These are phyloP conservation scores for Trididemnum miniatum DNA, from an alignment of 23 tunicate genomes.

Conservation along the genomic window DNA sequence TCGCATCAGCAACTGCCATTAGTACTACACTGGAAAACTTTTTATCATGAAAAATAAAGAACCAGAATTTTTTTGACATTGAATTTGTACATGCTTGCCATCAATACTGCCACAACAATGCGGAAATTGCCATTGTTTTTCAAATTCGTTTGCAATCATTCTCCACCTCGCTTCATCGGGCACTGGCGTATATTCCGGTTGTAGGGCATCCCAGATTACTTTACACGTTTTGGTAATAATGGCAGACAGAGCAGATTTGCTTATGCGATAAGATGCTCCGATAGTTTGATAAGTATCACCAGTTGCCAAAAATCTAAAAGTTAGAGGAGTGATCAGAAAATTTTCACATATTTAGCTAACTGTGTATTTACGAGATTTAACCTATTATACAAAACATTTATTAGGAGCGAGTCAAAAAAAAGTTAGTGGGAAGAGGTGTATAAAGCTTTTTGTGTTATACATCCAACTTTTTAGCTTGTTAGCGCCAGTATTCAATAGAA, in stretches of 20 bases:
- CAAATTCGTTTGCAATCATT: constrained; percentile 26
- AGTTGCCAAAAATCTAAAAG: constrained; percentile 56
- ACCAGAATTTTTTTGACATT: constrained; percentile 44
- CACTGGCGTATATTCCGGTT: constrained; percentile 29
- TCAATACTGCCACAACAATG: constrained; percentile 48
- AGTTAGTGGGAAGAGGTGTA: too few relatives aligned
- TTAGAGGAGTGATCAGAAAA: too few relatives aligned
- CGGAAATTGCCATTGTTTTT: constrained; percentile 50
- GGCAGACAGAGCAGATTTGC: constrained; percentile 20
- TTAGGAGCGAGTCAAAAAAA: too few relatives aligned
- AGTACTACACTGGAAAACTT: too few relatives aligned
- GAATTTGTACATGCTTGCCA: constrained; percentile 51
- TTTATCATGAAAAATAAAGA: constrained; percentile 33
- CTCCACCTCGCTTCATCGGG: constrained; percentile 24
- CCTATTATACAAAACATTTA: too few relatives aligned
- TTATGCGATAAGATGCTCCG: constrained; percentile 28
- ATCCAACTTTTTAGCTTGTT: too few relatives aligned
- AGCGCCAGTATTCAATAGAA: too few relatives aligned
- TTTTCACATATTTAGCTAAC: too few relatives aligned
- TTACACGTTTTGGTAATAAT: constrained; percentile 49
- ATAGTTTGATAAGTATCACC: constrained; percentile 40
- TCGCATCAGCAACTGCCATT: constrained; percentile 36
- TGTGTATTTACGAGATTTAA: too few relatives aligned
- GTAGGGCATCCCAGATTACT: constrained; percentile 42
- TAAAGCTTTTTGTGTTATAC: too few relatives aligned